phyloP scores from a whole-genome alignment of 2,797 vertebrate species.

The Anguilla megastoma region DNA sequence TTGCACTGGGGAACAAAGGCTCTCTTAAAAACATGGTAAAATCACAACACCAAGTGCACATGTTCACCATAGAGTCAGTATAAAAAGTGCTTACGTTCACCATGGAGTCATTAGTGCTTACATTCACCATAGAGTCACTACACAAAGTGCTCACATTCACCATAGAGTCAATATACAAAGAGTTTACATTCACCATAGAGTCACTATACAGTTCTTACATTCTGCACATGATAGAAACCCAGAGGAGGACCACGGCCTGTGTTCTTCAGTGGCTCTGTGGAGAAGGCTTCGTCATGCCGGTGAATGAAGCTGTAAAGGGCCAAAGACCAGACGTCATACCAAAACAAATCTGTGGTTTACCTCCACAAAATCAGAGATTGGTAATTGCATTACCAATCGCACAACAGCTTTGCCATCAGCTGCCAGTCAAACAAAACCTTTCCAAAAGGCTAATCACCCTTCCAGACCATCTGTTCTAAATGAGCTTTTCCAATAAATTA shows the following conservation, averaged over 20 bases:
- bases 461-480: background rate
- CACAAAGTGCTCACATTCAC: background rate
- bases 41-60: too few species aligned
- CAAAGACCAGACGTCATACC: background rate
- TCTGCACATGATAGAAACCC: constrained; percentile 97
- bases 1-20: background rate
- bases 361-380: background rate
- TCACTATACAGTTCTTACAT: constrained; percentile 70
- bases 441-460: background rate
- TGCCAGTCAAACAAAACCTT: background rate
- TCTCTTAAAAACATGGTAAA: background rate
- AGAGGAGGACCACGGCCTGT: constrained; percentile 90
- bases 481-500: background rate
- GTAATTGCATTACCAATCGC: background rate
- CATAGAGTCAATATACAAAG: background rate
- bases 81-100: too few species aligned
- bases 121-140: too few species aligned
- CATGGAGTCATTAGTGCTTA: too few species aligned
- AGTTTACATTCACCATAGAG: background rate
- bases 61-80: too few species aligned
- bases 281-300: constrained; percentile 95
- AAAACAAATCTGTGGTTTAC: background rate
- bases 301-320: constrained; percentile 87
- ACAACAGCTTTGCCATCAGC: background rate
- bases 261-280: constrained; percentile 96